Evolutionary conservation across 92 coral and sea anemone genomes (phyloP).

Genomic region (Chrysogorgia sp.): DNA sequence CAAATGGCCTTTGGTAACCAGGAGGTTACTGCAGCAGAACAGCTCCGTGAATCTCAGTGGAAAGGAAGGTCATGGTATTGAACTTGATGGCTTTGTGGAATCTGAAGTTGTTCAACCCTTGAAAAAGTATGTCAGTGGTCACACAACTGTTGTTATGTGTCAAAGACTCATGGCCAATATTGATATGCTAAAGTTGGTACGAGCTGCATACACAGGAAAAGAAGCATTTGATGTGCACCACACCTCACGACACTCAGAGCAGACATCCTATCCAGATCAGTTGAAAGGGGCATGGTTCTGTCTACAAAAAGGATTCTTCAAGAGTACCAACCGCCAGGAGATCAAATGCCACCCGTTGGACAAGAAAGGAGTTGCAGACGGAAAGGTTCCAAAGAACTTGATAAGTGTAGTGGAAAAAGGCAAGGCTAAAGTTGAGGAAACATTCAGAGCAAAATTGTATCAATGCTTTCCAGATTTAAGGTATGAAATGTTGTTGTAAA

Average conservation of each 20-base stretch:
- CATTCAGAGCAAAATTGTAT: conserved; percentile 4
- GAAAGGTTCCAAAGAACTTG: conserved; percentile 17
- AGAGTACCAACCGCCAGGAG: not conserved
- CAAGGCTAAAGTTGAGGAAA: not conserved
- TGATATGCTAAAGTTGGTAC: not conserved
- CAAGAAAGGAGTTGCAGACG: not conserved
- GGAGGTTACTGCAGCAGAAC: conserved; percentile 22
- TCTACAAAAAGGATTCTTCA: conserved; percentile 6
- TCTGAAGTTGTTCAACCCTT: conserved; percentile 29
- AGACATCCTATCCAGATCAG: conserved; percentile 4
- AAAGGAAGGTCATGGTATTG: conserved; percentile 18
- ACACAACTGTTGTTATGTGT: conserved; percentile 31
- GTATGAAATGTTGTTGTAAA: conserved; percentile 1
- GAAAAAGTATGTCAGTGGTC: conserved; percentile 13
- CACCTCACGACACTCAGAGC: conserved; percentile 8
- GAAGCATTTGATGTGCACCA: conserved; percentile 4
- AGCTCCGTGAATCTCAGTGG: conserved; percentile 18
- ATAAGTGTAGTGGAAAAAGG: conserved; percentile 1
- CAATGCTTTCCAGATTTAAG: conserved; percentile 6
- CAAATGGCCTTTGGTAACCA: conserved; percentile 19
- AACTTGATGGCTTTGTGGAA: conserved; percentile 26
- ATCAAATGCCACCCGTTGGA: conserved; percentile 11
- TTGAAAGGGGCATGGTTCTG: conserved; percentile 7
- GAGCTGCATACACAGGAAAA: not conserved
- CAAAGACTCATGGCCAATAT: conserved; percentile 14